Evolutionary conservation across 2,888 invertebrate species (phyloP).

Genomic region (Melikaiella ostensackeni): DNA sequence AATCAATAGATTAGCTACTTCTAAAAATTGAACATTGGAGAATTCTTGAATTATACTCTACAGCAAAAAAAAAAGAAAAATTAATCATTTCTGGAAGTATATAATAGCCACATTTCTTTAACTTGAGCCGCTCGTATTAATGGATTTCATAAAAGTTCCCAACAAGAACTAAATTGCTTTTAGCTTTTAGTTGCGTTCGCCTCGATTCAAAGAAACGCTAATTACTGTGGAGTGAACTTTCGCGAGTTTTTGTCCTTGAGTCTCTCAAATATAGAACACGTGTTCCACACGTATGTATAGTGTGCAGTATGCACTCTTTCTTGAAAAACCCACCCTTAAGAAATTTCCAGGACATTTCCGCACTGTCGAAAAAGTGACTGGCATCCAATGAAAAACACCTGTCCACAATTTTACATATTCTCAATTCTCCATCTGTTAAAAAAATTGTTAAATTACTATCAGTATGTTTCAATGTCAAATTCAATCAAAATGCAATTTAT

Average conservation of each 20-base stretch:
- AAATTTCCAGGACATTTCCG: constrained; percentile 16
- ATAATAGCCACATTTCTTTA: not conserved
- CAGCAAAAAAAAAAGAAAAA: not conserved
- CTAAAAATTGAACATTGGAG: no score
- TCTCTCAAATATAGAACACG: constrained; percentile 39
- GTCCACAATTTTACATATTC: not conserved
- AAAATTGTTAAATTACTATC: not conserved
- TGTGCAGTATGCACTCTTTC: constrained; percentile 11
- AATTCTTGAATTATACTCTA: not conserved
- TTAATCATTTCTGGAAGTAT: constrained; percentile 3
- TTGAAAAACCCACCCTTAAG: not conserved
- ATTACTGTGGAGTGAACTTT: constrained; percentile 40
- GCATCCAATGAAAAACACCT: constrained; percentile 12
- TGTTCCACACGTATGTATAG: constrained; percentile 4
- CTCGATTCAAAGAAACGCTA: constrained; percentile 39
- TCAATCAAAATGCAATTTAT: not conserved
- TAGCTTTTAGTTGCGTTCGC: constrained; percentile 40
- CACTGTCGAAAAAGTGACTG: constrained; percentile 16
- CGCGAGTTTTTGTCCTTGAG: constrained; percentile 39
- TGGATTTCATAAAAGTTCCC: constrained; percentile 33
- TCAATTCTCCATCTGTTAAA: not conserved
- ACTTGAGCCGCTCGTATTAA: constrained; percentile 17
- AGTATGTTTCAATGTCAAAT: not conserved
- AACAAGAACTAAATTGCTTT: constrained; percentile 40
- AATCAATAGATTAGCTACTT: no score